Evolutionary conservation across 1,140 invertebrate genomes (phyloP).

Genomic region (Sesamia nonagrioides): DNA sequence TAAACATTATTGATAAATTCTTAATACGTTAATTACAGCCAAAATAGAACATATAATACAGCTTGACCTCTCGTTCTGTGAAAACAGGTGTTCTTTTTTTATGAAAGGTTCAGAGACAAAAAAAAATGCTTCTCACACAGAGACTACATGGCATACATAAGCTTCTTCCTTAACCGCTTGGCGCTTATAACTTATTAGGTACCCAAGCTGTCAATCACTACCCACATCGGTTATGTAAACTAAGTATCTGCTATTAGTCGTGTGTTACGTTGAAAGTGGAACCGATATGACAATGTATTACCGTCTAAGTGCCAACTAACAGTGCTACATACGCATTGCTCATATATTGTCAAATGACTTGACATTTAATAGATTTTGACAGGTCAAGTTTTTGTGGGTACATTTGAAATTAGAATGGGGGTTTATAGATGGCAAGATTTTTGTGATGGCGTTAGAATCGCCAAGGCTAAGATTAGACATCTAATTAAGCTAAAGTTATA

Average conservation of each 20-base stretch:
- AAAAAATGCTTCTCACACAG: too few relatives aligned
- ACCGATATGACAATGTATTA: constrained; percentile 28
- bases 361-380: constrained; percentile 17
- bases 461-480: too few relatives aligned
- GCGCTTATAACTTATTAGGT: constrained; percentile 19
- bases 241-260: constrained; percentile 46
- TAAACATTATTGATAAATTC: too few relatives aligned
- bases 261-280: constrained; percentile 44
- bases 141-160: too few relatives aligned
- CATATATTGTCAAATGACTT: not conserved
- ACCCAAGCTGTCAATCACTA: constrained; percentile 31
- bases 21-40: too few relatives aligned
- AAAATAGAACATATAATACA: too few relatives aligned
- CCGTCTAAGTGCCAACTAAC: not conserved
- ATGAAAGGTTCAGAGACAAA: too few relatives aligned
- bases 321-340: not conserved
- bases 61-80: too few relatives aligned
- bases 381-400: not conserved
- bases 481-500: too few relatives aligned
- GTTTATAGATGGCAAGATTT: too few relatives aligned
- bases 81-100: too few relatives aligned
- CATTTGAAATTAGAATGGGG: not conserved
- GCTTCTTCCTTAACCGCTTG: not conserved
- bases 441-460: too few relatives aligned
- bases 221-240: constrained; percentile 48